Evolutionary conservation across 2,113 vertebrate species (phyloP), one percentile per base, ranked within the genome.

Genomic region (Agapornis roseicollis): DNA sequence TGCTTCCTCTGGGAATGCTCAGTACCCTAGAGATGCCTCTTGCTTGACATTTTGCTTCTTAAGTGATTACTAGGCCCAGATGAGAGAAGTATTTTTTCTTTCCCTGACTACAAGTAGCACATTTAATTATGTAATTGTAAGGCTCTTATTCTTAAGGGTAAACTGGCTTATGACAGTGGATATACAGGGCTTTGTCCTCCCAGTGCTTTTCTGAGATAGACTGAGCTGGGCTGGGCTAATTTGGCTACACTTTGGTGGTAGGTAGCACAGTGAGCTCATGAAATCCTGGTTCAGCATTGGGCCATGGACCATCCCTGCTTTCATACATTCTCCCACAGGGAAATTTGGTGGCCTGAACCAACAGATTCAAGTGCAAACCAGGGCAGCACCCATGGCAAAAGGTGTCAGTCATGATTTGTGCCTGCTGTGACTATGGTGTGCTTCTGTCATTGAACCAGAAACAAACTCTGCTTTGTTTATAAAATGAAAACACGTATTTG

Each of bases 1-100:
- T 2, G 5, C 84, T 97, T 97, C 98, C 97, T 97, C 94, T 97
- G 98, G 97, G 98, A 98, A 95, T 96, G 93, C 71, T 94, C 83
- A 53, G 85, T 93, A 85, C 49, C 93, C 96, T 95, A 94, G 92
- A 96, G 91, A 91, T 71, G 68, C 91, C 84, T 95, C 94, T 92
- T 89, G 37, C 85, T 80, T 94, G 96, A 97, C 97, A 90, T 96
- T 97, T 94, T 95, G 76, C 92, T 97, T 83, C 96, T 97, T 71
- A 90, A 91, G 94, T 91, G 94, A 96, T 86, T 69, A 73, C 55
- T 80, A 52, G 10, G 73, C 73, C 92, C 56, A 85, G 65, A 90
- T 60, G 82, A 92, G 56, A 90, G 73, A 88, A 88, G 9, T 92
- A 0, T 35, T 90, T 93, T 93, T 76, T 84, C 88, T 81, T 92